phyloP scores from a whole-genome alignment of 2,113 vertebrate genomes.

The human (Homo sapiens) region GRCh38 chr1:198925001-198925500 shows the following conservation, averaged over 20 bases:
- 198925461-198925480: background rate
- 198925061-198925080: background rate
- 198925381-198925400: background rate
- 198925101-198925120: background rate
- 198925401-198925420: background rate
- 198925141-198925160: background rate
- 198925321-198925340: background rate
- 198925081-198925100: background rate
- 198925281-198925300: background rate
- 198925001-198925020: background rate
- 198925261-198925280: background rate
- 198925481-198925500: background rate
- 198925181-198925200: background rate
- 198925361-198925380: background rate
- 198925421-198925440: background rate
- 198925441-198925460: background rate
- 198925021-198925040: background rate
- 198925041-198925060: background rate
- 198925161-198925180: background rate
- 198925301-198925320: background rate
- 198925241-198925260: background rate
- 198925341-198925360: background rate
- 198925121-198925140: background rate
- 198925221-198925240: conserved; percentile 8
- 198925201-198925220: background rate